Evolutionary conservation across 2,797 vertebrate genomes (phyloP).

Genomic region (Myotis planiceps): DNA sequence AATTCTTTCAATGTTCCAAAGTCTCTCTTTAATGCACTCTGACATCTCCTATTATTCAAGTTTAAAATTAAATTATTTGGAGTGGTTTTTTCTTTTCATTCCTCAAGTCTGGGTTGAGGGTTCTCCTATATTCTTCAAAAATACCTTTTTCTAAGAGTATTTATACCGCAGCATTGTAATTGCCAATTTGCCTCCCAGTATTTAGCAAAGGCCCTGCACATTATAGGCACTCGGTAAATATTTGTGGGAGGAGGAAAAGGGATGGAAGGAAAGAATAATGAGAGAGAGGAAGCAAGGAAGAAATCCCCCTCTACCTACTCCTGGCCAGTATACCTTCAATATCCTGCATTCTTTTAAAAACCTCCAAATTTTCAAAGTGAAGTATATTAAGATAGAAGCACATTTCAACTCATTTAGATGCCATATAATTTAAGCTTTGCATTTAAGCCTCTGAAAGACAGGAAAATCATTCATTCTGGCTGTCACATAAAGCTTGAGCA

Average conservation of each 20-base stretch:
- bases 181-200: not conserved
- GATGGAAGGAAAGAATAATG: not conserved
- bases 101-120: not conserved
- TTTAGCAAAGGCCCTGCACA: not conserved
- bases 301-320: not conserved
- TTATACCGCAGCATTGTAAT: not conserved
- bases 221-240: not conserved
- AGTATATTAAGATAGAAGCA: not conserved
- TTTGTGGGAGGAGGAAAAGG: not conserved
- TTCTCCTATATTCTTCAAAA: not conserved
- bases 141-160: not conserved
- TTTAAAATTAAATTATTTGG: not conserved
- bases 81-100: not conserved
- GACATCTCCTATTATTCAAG: not conserved
- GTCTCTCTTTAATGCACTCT: not conserved
- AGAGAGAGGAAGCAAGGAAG: not conserved
- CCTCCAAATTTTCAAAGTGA: not conserved
- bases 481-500: not conserved
- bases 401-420: constrained; percentile 7
- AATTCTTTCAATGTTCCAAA: constrained; percentile 5
- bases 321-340: not conserved
- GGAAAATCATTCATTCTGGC: not conserved
- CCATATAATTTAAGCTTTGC: constrained; percentile 14
- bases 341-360: not conserved
- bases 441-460: not conserved